phyloP scores from a whole-genome alignment of 2,888 invertebrate species.

The Ashinkailepas kermadecensis region DNA sequence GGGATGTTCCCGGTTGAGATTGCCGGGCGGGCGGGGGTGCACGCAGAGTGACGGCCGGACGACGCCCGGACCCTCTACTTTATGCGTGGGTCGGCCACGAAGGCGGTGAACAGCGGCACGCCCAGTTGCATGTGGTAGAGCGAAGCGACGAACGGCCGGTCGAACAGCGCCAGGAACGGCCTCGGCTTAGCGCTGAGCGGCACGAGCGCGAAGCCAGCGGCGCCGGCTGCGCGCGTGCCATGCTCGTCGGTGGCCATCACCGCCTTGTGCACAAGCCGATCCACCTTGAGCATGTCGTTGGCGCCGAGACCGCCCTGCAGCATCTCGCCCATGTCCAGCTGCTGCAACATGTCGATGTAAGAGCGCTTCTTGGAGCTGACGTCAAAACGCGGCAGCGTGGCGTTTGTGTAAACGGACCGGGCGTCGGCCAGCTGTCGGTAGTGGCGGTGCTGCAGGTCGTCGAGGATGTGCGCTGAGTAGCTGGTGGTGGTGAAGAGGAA shows the following conservation, averaged over 20 bases:
- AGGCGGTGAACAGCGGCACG: slow-evolving; percentile 1
- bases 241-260: neutral
- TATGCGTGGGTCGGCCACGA: neutral
- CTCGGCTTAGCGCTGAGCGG: slow-evolving; percentile 6
- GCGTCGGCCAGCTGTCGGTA: neutral
- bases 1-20: too few species aligned
- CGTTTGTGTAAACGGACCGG: neutral
- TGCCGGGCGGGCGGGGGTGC: too few species aligned
- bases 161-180: neutral
- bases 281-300: neutral
- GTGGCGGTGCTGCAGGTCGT: neutral
- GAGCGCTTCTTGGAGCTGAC: neutral
- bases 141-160: neutral
- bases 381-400: neutral
- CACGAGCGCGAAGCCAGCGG: neutral
- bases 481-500: neutral
- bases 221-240: neutral
- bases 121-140: neutral
- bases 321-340: neutral
- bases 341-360: neutral
- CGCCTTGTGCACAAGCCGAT: neutral
- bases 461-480: too few species aligned
- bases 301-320: neutral
- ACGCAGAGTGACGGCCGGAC: too few species aligned
- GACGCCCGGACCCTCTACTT: neutral